These are phyloP conservation scores for Aleiodes alternator DNA, from an alignment of 2,888 invertebrate species.

Conservation along the genomic window DNA sequence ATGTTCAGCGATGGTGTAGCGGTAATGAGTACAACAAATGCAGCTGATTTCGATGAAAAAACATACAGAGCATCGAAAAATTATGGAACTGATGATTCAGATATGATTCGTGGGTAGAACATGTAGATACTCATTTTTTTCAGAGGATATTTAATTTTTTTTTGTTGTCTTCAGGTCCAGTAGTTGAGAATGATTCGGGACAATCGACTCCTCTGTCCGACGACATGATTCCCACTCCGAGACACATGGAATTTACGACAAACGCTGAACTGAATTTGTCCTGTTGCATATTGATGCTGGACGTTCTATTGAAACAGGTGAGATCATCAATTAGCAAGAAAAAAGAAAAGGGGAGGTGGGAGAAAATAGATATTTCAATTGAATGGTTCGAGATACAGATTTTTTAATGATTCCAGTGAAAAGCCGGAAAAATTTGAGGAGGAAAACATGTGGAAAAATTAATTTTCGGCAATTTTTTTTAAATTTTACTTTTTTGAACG, in stretches of 20 bases:
- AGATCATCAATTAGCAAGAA: conserved; percentile 10
- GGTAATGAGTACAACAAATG: conserved; percentile 79
- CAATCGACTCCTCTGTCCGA: conserved; percentile 83
- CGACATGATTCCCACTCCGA: conserved; percentile 80
- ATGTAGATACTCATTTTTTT: neutral
- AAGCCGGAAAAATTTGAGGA: too few species aligned
- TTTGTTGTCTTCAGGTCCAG: conserved; percentile 76
- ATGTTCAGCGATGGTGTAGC: conserved; percentile 93
- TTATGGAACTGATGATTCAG: conserved; percentile 13
- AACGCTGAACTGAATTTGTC: conserved; percentile 89
- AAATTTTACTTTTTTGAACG: too few species aligned
- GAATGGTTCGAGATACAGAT: too few species aligned
- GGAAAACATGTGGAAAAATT: too few species aligned
- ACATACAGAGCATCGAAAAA: conserved; percentile 60
- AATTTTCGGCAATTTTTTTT: too few species aligned
- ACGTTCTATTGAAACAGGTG: conserved; percentile 95
- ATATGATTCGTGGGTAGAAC: conserved; percentile 26
- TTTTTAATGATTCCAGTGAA: too few species aligned
- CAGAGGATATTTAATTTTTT: conserved; percentile 46
- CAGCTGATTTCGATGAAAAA: conserved; percentile 62
- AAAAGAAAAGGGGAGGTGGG: neutral
- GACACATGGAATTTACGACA: conserved; percentile 82
- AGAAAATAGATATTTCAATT: too few species aligned
- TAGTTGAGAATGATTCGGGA: conserved; percentile 83
- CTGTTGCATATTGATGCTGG: conserved; percentile 97